Base-by-base conservation (phyloP, 2,888 invertebrate genomes). In the Marronus borbonicus region DNA sequence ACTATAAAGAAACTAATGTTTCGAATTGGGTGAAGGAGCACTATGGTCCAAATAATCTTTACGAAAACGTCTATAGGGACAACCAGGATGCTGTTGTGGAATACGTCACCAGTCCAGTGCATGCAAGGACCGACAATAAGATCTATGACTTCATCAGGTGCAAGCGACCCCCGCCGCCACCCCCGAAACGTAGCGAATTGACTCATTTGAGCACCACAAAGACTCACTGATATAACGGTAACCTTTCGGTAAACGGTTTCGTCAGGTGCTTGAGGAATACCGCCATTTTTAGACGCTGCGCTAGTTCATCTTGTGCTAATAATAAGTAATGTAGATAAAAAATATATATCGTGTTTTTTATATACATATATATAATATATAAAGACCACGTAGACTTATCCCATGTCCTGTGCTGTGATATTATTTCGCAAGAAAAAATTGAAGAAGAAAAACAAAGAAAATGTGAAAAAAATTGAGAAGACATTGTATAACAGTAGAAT, bases 1-100 rank as follows among this genome's bases (percentile, higher is more conserved):
- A 94, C 83, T 94, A 94, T 84, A 92, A 93, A n/a, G 94, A 94
- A 86, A 94, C 95, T 2, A 96, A 96, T 84, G 96, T 96, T 0
- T 95, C 95, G 24, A 95, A 96, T 88, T 96, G 96, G 96, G 95
- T 96, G 76, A 94, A 95, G 84, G 96, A 96, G 86, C 96, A 96
- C 85, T 96, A 96, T 84, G 96, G 96, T 1, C 86, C 88, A 31
- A 91, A 93, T 83, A 94, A 94, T 81, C 89, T 94, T 76, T 96
- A 96, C 86, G 96, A 96, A 87, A 96, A 96, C 86, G 92, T 96
- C 4, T 92, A 91, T 83, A 88, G 90, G 75, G 89, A 89, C 58
- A 87, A 87, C 78, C 85, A 86, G 0, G 88, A 89, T 69, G 87
- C 87, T 10, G 91, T 89, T 75, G 89, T 88, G 28, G 91, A 90